Evolutionary conservation across 2,888 invertebrate genomes (phyloP).

Genomic region (Acanthococcus lagerstroemiae): DNA sequence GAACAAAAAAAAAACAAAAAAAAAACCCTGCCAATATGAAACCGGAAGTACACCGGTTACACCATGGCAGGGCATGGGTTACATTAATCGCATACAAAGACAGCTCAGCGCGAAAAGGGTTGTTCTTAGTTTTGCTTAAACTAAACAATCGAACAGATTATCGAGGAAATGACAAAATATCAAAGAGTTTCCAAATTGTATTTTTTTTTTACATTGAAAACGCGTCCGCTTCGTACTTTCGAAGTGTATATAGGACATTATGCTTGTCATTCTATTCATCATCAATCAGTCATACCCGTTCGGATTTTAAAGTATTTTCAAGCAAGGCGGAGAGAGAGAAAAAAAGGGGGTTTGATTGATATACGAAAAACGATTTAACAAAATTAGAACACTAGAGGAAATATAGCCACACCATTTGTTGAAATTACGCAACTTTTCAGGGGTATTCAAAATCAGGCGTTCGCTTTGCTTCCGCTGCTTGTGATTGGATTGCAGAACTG

Average conservation of each 20-base stretch:
- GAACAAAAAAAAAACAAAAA: too few species aligned
- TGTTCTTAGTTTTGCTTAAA: neutral
- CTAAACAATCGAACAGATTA: slow-evolving; percentile 29
- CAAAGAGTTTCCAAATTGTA: slow-evolving; percentile 30
- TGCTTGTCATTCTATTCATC: slow-evolving; percentile 29
- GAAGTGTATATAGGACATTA: slow-evolving; percentile 26
- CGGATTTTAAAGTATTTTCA: too few species aligned
- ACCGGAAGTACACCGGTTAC: too few species aligned
- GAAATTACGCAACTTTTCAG: neutral
- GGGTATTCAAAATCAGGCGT: neutral
- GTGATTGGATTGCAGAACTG: too few species aligned
- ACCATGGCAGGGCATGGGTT: too few species aligned
- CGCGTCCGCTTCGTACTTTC: neutral
- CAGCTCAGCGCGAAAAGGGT: too few species aligned
- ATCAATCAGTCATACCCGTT: slow-evolving; percentile 22
- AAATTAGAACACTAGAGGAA: neutral
- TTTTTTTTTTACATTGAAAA: slow-evolving; percentile 5
- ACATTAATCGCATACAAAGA: too few species aligned
- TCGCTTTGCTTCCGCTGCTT: too few species aligned
- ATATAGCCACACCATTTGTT: neutral
- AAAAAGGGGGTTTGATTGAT: neutral
- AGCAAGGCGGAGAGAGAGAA: neutral
- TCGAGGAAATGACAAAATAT: slow-evolving; percentile 7
- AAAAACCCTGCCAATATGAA: too few species aligned
- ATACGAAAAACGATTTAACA: neutral